Base-by-base conservation (phyloP, 2,888 invertebrate genomes). In the Drosophila demipolita region DNA sequence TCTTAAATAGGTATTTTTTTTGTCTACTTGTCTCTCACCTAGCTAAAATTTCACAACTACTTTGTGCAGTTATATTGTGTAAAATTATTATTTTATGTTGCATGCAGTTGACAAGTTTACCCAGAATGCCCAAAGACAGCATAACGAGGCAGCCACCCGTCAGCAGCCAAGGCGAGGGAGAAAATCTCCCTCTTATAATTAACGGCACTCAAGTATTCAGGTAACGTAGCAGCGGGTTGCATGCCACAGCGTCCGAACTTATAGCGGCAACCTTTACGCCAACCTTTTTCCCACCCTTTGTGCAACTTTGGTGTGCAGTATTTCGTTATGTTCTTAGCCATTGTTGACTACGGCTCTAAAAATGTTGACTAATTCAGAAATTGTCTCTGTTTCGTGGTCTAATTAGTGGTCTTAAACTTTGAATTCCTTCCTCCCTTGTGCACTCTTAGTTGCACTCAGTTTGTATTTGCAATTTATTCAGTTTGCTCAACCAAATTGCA, bases 381-480 rank as follows among this genome's bases (percentile, higher is more conserved):
- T 40, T 50, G 48, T 29, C 32, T 50, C 67, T 48, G 38, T 62
- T 42, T 42, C 63, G 54, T 69, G 78, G 68, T 36, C 49, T 73
- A 73, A 79, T 79, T 81, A 69, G 69, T 52, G 73, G 57, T 55
- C n/a, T n/a, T 52, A 45, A 66, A 42, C 54, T 64, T 72, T 66
- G 53, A 23, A 12, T 32, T 26, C 17, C 45, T 26, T 9, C 20
- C 33, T 45, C 11, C 33, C 29, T 35, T 35, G n/a, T n/a, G 33
- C 29, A 23, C 9, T 38, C 26, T 29, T 20, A 35, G 40, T 38
- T 66, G 49, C 66, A 53, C 66, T 76, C 64, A 66, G 72, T 66
- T 78, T 69, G 69, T 85, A 82, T 58, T 69, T 68, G 62, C 73
- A 76, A 78, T 81, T 83, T 86, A 88, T 90, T 81, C 73, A 78